Evolutionary conservation across 1,140 invertebrate genomes (phyloP).

Genomic region (Mycetomoellerius zeteki): DNA sequence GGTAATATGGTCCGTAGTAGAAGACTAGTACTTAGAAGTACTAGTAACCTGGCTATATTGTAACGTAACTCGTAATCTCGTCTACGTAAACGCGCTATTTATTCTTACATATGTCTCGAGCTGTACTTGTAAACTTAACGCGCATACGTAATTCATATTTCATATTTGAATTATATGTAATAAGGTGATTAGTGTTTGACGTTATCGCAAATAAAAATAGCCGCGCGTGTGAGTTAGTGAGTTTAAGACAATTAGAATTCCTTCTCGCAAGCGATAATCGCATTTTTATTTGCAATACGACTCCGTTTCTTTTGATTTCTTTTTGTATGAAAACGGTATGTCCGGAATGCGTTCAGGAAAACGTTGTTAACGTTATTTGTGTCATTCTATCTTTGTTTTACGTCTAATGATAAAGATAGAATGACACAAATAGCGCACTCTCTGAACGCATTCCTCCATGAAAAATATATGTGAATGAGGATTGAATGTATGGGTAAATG

Average conservation of each 20-base stretch:
- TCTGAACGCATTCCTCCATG: background rate
- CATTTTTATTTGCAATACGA: slow-evolving; percentile 33
- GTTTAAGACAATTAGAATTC: slow-evolving; percentile 41
- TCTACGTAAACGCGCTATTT: background rate
- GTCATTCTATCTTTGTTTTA: no score
- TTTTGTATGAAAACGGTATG: background rate
- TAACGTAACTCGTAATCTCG: background rate
- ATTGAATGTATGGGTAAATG: background rate
- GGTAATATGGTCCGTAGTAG: slow-evolving; percentile 31
- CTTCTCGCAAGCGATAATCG: background rate
- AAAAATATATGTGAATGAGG: background rate
- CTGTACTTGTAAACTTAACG: background rate
- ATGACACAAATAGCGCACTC: no score
- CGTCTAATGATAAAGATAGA: no score
- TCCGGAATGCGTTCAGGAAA: background rate
- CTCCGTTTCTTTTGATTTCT: background rate
- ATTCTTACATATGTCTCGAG: background rate
- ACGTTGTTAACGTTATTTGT: no score
- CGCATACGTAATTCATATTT: background rate
- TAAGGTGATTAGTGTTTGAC: background rate
- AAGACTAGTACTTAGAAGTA: no score
- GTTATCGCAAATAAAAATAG: slow-evolving; percentile 32
- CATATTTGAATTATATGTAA: background rate
- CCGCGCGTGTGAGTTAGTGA: background rate
- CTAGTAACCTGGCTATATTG: background rate